Conservation (phyloP, 2,113 vertebrate genomes). For the Cottus gobio region DNA sequence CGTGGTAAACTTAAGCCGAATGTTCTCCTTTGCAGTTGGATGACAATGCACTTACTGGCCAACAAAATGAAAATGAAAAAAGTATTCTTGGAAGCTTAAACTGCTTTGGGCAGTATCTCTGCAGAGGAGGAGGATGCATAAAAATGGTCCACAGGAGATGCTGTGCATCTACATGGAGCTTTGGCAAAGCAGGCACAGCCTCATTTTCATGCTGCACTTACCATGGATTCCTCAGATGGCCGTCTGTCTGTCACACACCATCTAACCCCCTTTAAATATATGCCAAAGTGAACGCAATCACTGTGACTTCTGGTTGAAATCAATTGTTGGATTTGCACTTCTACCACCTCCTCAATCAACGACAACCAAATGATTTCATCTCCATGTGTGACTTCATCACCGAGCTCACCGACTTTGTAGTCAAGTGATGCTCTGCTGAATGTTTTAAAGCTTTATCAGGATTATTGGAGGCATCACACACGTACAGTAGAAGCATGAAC, state of each 20-base stretch:
- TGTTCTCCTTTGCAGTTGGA: slow-evolving; percentile 26
- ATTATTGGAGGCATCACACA: slow-evolving; percentile 28
- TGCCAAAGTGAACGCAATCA: slow-evolving; percentile 6
- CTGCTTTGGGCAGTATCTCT: background rate
- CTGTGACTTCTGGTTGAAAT: slow-evolving; percentile 27
- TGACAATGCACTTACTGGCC: slow-evolving; percentile 13
- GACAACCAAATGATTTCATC: slow-evolving; percentile 40
- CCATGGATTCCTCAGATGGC: slow-evolving; percentile 30
- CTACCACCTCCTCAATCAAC: background rate
- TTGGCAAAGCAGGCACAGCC: slow-evolving; percentile 23
- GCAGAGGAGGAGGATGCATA: background rate
- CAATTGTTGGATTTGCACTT: slow-evolving; percentile 24
- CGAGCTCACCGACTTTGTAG: slow-evolving; percentile 14
- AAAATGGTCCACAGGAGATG: slow-evolving; percentile 18
- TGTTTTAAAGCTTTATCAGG: slow-evolving; percentile 60
- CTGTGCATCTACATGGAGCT: slow-evolving; percentile 31
- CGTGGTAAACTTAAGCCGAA: slow-evolving; percentile 27
- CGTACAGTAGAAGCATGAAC: slow-evolving; percentile 30
- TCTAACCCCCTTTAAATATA: slow-evolving; percentile 13
- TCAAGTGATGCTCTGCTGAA: slow-evolving; percentile 65
- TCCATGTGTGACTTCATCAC: slow-evolving; percentile 50
- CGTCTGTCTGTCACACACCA: slow-evolving; percentile 28
- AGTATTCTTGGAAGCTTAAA: background rate
- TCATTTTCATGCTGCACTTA: slow-evolving; percentile 31
- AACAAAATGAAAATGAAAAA: background rate